Base-by-base conservation (phyloP, 2,113 vertebrate genomes). In the Amblyopsis rosae region DNA sequence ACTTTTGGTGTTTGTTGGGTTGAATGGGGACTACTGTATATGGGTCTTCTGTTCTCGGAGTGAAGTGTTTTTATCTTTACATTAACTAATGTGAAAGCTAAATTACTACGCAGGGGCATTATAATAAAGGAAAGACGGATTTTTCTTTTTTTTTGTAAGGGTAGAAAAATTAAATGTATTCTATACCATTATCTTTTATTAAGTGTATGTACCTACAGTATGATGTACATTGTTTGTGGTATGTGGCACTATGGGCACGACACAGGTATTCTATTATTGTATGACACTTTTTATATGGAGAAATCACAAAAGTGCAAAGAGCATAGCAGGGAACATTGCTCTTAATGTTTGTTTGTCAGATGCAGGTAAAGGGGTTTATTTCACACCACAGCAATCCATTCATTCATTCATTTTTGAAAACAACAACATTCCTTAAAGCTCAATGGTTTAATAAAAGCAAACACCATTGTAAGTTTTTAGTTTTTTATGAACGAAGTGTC, bases 61-160 rank as follows among this genome's bases (percentile, higher is more conserved):
- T 85, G 78, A 86, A 86, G 82, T 87, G 76, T 79, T 88, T 80
- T 82, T 69, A 57, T 75, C 65, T 83, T 88, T 87, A 84, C 69
- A 80, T 84, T 86, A 65, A 86, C 76, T 85, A 93, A 93, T 91
- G 92, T 91, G 89, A 91, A 90, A 53, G 56, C 64, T 65, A 67
- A 47, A 63, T 83, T 82, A 71, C 72, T 83, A 73, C 73, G 83
- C 82, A 81, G 56, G 89, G 91, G 90, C 90, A 91, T 93, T 92
- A 90, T 83, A 75, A 71, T 83, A 82, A 50, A 17, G 69, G 59
- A 73, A 81, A 81, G 69, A 82, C 77, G 78, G 58, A 59, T 78
- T 82, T 79, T 78, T 75, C 77, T 80, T 46, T 3, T 73, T 81
- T 81, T 70, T 86, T 82, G 83, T 81, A 84, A 83, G 82, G 86